Evolutionary conservation across 92 coral and sea anemone genomes (phyloP), one percentile per base, ranked within the genome.

Genomic region (Epizoanthus illoricatus): DNA sequence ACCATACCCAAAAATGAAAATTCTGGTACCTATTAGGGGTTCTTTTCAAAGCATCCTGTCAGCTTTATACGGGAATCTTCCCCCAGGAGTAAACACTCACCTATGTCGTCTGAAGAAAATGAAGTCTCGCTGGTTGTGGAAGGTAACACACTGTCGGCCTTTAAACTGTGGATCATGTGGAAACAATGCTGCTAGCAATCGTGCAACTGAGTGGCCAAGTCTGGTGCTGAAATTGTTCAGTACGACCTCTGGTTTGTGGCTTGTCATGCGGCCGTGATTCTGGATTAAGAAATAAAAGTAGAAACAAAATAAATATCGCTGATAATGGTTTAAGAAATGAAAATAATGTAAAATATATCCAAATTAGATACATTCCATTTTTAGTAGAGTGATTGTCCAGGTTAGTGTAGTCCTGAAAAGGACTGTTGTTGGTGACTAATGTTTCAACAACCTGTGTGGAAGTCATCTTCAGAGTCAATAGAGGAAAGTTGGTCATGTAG

Each of bases 71-170:
- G 6, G 80, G 7, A 54, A 1, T 15, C 7, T 78, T 78, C 76
- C 59, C 33, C 21, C 64, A 40, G 41, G n/a, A 75, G 18, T 19
- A 42, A 39, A 65, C 54, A 57, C 78, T 61, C 87, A 95, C 98
- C 98, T 93, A 73, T 95, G 98, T 42, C 90, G 89, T 80, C 98
- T 89, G 69, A 95, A 95, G 86, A 95, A 95, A 76, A 95, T 90
- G 71, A 89, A 95, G 79, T 95, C 98, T 61, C 98, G 87, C 79
- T 95, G 98, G 72, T 95, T 95, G 63, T 95, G 98, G 81, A 95
- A 95, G 2, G 98, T 95, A 20, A 92, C 98, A 67, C 98, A 95
- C 24, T 94, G 98, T 68, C 98, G 86, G 40, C 98, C 98, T 83
- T 93, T 87, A 80, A 95, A 95, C 83, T 95, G 98, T 4, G 98